Evolutionary conservation across 2,888 invertebrate species (phyloP).

Genomic region (Cosmorhoe ocellata): DNA sequence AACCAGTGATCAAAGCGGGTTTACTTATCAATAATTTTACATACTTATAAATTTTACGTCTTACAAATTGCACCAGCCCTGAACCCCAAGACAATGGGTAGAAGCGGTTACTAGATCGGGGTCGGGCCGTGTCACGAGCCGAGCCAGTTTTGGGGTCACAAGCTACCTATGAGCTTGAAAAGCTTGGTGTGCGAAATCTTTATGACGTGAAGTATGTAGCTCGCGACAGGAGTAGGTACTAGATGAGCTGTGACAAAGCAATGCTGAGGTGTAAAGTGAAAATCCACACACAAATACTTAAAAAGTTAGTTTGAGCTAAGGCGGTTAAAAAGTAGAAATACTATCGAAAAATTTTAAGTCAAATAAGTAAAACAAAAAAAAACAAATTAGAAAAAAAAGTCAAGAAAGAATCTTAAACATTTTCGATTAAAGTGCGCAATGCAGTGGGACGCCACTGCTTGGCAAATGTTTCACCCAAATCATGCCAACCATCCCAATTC

Average conservation of each 20-base stretch:
- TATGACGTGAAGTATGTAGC: conserved; percentile 32
- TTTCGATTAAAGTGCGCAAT: too few relatives aligned
- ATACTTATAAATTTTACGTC: too few relatives aligned
- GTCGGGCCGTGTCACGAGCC: conserved; percentile 76
- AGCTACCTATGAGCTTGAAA: conserved; percentile 51
- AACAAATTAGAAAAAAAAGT: too few relatives aligned
- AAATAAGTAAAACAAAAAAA: too few relatives aligned
- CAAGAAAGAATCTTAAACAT: too few relatives aligned
- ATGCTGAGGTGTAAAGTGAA: background rate
- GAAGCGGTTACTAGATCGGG: conserved; percentile 73
- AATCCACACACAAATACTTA: background rate
- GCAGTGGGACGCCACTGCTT: too few relatives aligned
- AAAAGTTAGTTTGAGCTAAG: background rate
- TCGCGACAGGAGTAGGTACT: conserved; percentile 11
- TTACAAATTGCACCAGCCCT: conserved; percentile 48
- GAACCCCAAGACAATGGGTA: conserved; percentile 64
- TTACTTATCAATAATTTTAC: too few relatives aligned
- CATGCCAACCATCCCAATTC: too few relatives aligned
- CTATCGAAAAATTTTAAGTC: too few relatives aligned
- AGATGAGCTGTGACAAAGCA: conserved; percentile 9
- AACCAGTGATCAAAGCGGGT: too few relatives aligned
- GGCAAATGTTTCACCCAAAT: too few relatives aligned
- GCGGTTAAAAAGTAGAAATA: too few relatives aligned
- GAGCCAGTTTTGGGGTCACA: conserved; percentile 66
- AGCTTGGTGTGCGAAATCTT: conserved; percentile 30